Base-by-base conservation (phyloP, 2,888 invertebrate genomes). In the Cephus sareptanus region DNA sequence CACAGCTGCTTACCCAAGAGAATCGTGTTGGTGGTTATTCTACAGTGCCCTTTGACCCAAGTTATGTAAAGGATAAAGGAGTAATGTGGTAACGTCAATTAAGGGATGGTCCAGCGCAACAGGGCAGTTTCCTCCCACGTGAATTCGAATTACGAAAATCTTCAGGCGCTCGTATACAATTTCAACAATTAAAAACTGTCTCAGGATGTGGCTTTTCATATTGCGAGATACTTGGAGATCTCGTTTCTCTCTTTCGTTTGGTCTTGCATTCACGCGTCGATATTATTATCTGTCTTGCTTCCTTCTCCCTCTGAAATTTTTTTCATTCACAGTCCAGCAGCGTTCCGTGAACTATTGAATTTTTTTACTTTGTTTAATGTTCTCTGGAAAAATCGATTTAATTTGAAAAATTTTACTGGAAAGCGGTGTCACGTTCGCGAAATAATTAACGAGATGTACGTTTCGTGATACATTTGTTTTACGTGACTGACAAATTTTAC, bases 201-300 rank as follows among this genome's bases (percentile, higher is more conserved):
- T 33, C 15, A 1, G 13, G 12, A n/a, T 70, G 9, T 70, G 23
- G 15, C 23, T 40, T 23, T 40, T 40, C 6, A 40, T 9, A 6
- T 40, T 40, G 9, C 23, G 40, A 23, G 40, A 40, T 23, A 40
- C 6, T 40, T 40, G 0, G 40, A 40, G 40, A 40, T 15, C 23
- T 40, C 71, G 74, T 76, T 73, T 33, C 74, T 37, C 75, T 73
- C 68, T 69, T 74, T 74, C 56, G 70, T 73, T 33, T 37, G 9
- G 11, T 56, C 15, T 34, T 69, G 33, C 30, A 13, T 71, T 15
- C 40, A 40, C 40, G 40, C 23, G 13, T 40, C 15, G 6, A 23
- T 23, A 40, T 40, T 40, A 40, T 23, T 23, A 4, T 40, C 40
- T 23, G 4, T 40, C 23, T 40, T 6, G 15, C 40, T 23, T 40